A percentile compares a stretch with the other conserved stretches of the same genome.
These are phyloP conservation scores for Seriola aureovittata DNA, from an alignment of 2,113 vertebrate species.

Conservation along the genomic window DNA sequence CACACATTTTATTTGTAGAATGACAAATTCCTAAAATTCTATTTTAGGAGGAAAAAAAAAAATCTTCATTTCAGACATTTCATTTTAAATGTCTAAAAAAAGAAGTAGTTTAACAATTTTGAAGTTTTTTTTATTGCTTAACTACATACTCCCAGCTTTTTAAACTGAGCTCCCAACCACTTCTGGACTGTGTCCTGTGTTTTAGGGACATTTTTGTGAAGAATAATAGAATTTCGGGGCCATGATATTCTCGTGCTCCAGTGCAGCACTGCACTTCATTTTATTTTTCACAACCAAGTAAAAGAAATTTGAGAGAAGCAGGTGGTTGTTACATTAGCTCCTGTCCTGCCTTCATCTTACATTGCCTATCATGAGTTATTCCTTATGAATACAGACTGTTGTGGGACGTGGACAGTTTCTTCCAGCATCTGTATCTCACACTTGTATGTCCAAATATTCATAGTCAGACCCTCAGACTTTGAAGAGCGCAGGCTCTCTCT, in stretches of 20 bases:
- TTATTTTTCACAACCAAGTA: background rate
- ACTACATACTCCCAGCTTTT: background rate
- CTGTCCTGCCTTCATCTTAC: constrained; percentile 10
- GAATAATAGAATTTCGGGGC: background rate
- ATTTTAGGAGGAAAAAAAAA: background rate
- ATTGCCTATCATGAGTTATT: background rate
- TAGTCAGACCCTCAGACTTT: constrained; percentile 4
- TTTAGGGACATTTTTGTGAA: background rate
- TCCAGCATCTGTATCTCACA: background rate
- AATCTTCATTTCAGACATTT: background rate
- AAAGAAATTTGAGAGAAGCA: background rate
- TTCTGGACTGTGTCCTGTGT: background rate
- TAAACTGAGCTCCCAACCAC: background rate
- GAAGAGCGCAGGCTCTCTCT: constrained; percentile 48
- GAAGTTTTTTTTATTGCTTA: background rate
- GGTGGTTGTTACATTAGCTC: background rate
- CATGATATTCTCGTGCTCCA: background rate
- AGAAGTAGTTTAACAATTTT: background rate
- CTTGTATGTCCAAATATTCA: background rate
- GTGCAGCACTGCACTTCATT: background rate
- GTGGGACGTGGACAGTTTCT: background rate
- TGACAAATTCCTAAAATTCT: too few relatives aligned
- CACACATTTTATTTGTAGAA: background rate
- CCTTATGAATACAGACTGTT: background rate
- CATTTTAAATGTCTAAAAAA: constrained; percentile 8